These are phyloP conservation scores for Pseudochromis fuscus DNA, from an alignment of 2,797 vertebrate species.

Conservation along the genomic window DNA sequence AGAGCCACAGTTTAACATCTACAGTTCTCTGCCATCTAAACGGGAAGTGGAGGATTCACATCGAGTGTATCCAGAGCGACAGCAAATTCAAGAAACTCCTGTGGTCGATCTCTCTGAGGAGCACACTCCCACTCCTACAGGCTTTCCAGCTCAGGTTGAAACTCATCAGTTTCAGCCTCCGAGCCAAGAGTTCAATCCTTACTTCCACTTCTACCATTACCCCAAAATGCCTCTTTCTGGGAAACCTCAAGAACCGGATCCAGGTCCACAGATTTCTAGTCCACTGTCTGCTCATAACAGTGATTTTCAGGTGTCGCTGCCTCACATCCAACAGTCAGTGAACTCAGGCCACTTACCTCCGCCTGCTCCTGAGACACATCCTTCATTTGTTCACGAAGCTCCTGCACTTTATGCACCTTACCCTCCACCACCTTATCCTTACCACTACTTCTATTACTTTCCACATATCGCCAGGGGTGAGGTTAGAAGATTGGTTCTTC, in stretches of 20 bases:
- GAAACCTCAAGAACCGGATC: conserved; percentile 20
- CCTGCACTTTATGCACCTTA: background rate
- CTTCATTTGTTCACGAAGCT: background rate
- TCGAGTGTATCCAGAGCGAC: background rate
- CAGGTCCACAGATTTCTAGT: conserved; percentile 18
- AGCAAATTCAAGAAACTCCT: conserved; percentile 6
- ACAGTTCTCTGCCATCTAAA: background rate
- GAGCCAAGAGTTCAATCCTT: conserved; percentile 54
- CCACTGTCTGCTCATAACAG: background rate
- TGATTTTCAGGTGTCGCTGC: background rate
- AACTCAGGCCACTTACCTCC: background rate
- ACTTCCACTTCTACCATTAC: conserved; percentile 79
- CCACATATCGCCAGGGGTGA: conserved; percentile 19
- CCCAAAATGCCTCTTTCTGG: conserved; percentile 72
- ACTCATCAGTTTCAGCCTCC: conserved; percentile 30
- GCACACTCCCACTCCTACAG: background rate
- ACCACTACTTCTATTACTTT: conserved; percentile 36
- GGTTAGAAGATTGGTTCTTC: background rate
- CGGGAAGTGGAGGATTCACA: conserved; percentile 3
- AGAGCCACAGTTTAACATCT: conserved; percentile 9
- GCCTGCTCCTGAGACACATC: background rate
- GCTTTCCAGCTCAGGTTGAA: conserved; percentile 5
- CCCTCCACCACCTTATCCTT: conserved; percentile 23
- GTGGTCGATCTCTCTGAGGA: background rate
- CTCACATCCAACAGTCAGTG: background rate